A percentile compares a stretch with the other conserved stretches of the same genome.
phyloP scores from a whole-genome alignment of 2,888 invertebrate genomes.

The Notodonta dromedarius region DNA sequence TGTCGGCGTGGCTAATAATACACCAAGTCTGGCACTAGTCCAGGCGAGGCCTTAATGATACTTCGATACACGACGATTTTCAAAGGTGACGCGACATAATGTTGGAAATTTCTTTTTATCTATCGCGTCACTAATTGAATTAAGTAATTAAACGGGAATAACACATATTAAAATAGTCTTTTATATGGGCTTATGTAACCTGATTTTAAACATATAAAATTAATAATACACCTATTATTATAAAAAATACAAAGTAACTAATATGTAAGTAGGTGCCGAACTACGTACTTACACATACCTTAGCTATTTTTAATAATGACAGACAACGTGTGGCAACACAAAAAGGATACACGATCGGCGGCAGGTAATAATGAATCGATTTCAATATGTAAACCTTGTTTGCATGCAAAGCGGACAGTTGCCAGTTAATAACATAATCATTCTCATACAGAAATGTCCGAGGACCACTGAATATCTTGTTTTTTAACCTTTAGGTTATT shows the following conservation, averaged over 20 bases:
- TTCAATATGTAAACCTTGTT: conserved; percentile 30
- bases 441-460: conserved; percentile 21
- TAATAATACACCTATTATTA: no score
- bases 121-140: conserved; percentile 9
- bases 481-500: background rate
- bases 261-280: no score
- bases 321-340: background rate
- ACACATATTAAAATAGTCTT: no score
- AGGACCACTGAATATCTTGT: background rate
- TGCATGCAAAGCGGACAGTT: conserved; percentile 24
- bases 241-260: no score
- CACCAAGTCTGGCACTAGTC: conserved; percentile 74
- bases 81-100: conserved; percentile 69
- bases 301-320: no score
- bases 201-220: no score
- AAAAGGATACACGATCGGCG: conserved; percentile 17
- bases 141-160: no score
- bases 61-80: conserved; percentile 80
- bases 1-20: conserved; percentile 81
- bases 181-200: no score
- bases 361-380: conserved; percentile 22
- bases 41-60: conserved; percentile 81
- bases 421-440: conserved; percentile 22
- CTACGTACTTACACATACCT: no score
- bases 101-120: conserved; percentile 51